Conservation (phyloP, 2,888 invertebrate genomes). For the Microplitis deprimator region DNA sequence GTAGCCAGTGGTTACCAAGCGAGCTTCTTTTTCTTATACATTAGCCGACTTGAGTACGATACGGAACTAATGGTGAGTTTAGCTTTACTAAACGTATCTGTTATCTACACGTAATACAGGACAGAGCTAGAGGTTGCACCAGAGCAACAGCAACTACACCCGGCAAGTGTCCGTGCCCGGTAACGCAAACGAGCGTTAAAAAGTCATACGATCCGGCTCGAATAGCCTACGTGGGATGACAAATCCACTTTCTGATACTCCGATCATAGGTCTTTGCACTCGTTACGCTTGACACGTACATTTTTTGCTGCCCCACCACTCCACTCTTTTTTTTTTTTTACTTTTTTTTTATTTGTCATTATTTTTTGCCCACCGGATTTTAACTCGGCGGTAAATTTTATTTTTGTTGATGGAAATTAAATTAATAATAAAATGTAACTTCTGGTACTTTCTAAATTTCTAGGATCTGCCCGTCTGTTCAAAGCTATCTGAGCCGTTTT, state of each 20-base stretch:
- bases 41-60: neutral
- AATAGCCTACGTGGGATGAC: conserved; percentile 58
- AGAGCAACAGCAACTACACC: conserved; percentile 6
- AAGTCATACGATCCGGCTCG: conserved; percentile 14
- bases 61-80: neutral
- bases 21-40: conserved; percentile 27
- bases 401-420: conserved; percentile 27
- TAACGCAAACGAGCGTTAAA: conserved; percentile 20
- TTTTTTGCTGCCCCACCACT: conserved; percentile 20
- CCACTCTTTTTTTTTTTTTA: conserved; percentile 27
- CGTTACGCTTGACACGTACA: conserved; percentile 18
- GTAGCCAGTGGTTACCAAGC: conserved; percentile 22
- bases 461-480: conserved; percentile 39
- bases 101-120: conserved; percentile 1
- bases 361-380: neutral
- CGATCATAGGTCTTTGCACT: conserved; percentile 14
- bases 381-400: conserved; percentile 6
- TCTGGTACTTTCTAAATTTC: conserved; percentile 51
- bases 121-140: conserved; percentile 26
- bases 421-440: conserved; percentile 22
- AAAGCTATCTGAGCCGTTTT: conserved; percentile 26
- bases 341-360: neutral
- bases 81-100: neutral
- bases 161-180: conserved; percentile 1
- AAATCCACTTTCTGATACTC: conserved; percentile 58